Evolutionary conservation across 1,140 invertebrate species (phyloP).

Genomic region (Dinoponera quadriceps): DNA sequence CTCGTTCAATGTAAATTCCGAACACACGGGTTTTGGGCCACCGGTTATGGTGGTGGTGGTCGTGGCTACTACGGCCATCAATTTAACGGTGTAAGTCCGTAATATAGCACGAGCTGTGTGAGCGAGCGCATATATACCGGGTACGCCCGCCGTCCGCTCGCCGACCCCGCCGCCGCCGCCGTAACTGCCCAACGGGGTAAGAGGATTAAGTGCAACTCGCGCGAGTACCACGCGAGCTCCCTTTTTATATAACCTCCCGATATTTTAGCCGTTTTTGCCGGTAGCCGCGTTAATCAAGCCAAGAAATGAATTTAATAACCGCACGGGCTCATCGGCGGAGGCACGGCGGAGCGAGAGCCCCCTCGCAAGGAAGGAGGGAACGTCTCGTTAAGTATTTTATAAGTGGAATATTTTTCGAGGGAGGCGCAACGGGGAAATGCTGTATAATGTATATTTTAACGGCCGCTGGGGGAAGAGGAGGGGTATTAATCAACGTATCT

Average conservation of each 20-base stretch:
- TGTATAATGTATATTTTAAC: slow-evolving; percentile 21
- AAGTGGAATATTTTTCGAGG: slow-evolving; percentile 41
- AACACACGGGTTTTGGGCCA: slow-evolving; percentile 65
- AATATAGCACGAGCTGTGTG: slow-evolving; percentile 68
- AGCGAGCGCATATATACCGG: slow-evolving; percentile 14
- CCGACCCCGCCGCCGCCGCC: not conserved
- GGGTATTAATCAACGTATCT: slow-evolving; percentile 14
- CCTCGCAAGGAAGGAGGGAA: slow-evolving; percentile 40
- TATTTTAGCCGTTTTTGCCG: slow-evolving; percentile 71
- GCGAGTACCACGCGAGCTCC: slow-evolving; percentile 56
- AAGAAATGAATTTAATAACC: slow-evolving; percentile 75
- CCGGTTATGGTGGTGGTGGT: slow-evolving; percentile 56
- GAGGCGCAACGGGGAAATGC: not conserved
- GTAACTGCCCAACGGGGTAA: slow-evolving; percentile 69
- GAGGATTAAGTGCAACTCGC: slow-evolving; percentile 71
- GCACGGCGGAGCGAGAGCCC: slow-evolving; percentile 12
- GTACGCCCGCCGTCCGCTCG: not conserved
- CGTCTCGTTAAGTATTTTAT: slow-evolving; percentile 55
- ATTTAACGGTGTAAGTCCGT: slow-evolving; percentile 74
- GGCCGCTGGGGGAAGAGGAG: not conserved
- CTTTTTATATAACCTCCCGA: slow-evolving; percentile 70
- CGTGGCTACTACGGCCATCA: slow-evolving; percentile 67
- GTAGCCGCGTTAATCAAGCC: slow-evolving; percentile 69
- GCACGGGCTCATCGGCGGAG: slow-evolving; percentile 49
- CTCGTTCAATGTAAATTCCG: slow-evolving; percentile 71